phyloP scores from a whole-genome alignment of 1,140 invertebrate genomes.

The Drosophila ananassae region DNA sequence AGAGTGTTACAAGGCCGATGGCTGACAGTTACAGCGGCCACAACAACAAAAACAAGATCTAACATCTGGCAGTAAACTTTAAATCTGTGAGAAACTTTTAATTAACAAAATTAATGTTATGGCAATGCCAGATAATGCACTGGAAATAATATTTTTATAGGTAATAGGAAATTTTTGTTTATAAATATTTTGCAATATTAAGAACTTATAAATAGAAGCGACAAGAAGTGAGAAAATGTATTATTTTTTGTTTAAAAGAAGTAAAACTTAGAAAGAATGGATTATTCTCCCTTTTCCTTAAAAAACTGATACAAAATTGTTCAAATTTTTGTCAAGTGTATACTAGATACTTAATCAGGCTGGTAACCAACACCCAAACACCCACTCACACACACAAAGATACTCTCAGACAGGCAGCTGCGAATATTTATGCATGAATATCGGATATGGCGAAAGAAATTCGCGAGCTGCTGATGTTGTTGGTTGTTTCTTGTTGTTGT shows the following conservation, averaged over 20 bases:
- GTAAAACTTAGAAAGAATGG: no score
- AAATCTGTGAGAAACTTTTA: constrained; percentile 74
- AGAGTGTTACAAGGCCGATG: constrained; percentile 44
- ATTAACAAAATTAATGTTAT: constrained; percentile 82
- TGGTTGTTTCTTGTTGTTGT: not conserved
- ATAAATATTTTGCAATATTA: not conserved
- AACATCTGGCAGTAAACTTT: constrained; percentile 65
- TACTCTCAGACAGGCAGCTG: constrained; percentile 13
- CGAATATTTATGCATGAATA: constrained; percentile 70
- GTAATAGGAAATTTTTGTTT: not conserved
- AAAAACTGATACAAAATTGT: no score
- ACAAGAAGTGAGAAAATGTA: not conserved
- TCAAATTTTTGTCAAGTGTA: not conserved
- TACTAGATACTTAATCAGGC: not conserved
- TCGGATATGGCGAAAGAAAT: constrained; percentile 56
- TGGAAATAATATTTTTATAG: not conserved
- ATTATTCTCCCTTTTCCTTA: no score
- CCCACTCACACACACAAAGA: not conserved
- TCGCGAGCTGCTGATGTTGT: constrained; percentile 24
- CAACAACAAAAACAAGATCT: constrained; percentile 32
- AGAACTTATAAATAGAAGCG: not conserved
- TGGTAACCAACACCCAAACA: constrained; percentile 30
- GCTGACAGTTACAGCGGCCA: constrained; percentile 31
- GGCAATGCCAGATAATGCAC: constrained; percentile 45
- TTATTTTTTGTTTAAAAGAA: no score